phyloP scores from a whole-genome alignment of 1,140 invertebrate species.

The Drosophila rhopaloa region DNA sequence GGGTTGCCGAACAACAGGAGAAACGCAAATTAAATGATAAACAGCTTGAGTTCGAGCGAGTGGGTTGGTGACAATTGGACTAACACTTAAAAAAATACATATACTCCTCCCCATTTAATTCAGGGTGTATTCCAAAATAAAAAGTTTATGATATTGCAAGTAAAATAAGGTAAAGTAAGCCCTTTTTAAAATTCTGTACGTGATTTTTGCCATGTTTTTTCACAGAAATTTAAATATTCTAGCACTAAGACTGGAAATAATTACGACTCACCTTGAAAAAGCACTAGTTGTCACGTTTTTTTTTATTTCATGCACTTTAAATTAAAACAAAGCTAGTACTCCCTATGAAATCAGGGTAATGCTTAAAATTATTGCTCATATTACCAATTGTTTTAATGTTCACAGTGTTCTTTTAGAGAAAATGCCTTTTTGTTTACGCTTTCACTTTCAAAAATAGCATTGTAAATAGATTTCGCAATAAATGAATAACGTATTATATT shows the following conservation, averaged over 20 bases:
- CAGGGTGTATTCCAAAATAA: too few relatives aligned
- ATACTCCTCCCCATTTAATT: too few relatives aligned
- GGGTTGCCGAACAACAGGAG: slow-evolving; percentile 11
- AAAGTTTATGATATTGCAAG: too few relatives aligned
- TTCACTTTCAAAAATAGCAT: slow-evolving; percentile 19
- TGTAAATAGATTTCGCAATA: slow-evolving; percentile 1
- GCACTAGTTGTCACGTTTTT: too few relatives aligned
- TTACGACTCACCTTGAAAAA: too few relatives aligned
- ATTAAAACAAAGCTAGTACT: too few relatives aligned
- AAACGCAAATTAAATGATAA: slow-evolving; percentile 14
- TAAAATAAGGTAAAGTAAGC: too few relatives aligned
- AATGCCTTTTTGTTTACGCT: not conserved
- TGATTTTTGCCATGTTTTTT: not conserved
- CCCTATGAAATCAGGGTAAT: too few relatives aligned
- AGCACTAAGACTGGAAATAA: too few relatives aligned
- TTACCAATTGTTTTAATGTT: not conserved
- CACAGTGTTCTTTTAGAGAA: not conserved
- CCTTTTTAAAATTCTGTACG: not conserved
- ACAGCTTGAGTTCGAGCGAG: slow-evolving; percentile 12
- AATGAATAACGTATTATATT: slow-evolving; percentile 1
- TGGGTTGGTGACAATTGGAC: slow-evolving; percentile 11
- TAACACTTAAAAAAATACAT: not conserved
- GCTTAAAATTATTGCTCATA: not conserved
- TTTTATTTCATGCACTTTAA: too few relatives aligned
- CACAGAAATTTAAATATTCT: not conserved